phyloP scores from a whole-genome alignment of 2,888 invertebrate genomes.

The Eupithecia dodoneata region DNA sequence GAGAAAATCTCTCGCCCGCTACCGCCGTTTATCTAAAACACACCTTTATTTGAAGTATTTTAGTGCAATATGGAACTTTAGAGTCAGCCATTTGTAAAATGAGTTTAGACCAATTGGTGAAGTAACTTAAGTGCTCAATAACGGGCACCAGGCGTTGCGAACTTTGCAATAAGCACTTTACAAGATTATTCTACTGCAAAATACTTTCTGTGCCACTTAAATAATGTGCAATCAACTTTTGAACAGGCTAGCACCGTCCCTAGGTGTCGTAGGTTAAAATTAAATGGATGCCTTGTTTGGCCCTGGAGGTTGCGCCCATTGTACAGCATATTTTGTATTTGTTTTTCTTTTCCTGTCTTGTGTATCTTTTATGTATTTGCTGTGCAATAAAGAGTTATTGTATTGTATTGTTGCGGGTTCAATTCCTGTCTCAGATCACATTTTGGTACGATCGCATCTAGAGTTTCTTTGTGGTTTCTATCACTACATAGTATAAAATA shows the following conservation, averaged over 20 bases:
- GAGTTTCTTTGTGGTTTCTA: not conserved
- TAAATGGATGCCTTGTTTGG: not conserved
- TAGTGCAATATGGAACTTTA: conserved; percentile 26
- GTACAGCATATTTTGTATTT: too few species aligned
- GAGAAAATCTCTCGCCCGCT: not conserved
- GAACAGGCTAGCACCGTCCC: not conserved
- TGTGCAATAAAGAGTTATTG: too few species aligned
- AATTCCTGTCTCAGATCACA: not conserved
- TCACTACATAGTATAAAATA: too few species aligned
- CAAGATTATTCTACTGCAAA: conserved; percentile 2
- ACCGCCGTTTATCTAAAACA: not conserved
- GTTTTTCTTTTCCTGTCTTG: too few species aligned
- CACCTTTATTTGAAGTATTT: conserved; percentile 14
- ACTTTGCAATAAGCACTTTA: conserved; percentile 17
- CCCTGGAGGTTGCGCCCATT: too few species aligned
- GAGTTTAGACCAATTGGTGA: conserved; percentile 24
- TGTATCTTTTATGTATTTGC: too few species aligned
- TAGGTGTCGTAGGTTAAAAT: not conserved
- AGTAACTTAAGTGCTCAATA: conserved; percentile 28
- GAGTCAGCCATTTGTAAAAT: conserved; percentile 32
- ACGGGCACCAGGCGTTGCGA: not conserved
- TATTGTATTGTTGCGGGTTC: too few species aligned
- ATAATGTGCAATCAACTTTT: conserved; percentile 5
- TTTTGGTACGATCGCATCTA: too few species aligned
- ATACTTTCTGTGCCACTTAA: not conserved